Evolutionary conservation across 2,113 vertebrate species (phyloP).

Genomic region (Lathamus discolor): DNA sequence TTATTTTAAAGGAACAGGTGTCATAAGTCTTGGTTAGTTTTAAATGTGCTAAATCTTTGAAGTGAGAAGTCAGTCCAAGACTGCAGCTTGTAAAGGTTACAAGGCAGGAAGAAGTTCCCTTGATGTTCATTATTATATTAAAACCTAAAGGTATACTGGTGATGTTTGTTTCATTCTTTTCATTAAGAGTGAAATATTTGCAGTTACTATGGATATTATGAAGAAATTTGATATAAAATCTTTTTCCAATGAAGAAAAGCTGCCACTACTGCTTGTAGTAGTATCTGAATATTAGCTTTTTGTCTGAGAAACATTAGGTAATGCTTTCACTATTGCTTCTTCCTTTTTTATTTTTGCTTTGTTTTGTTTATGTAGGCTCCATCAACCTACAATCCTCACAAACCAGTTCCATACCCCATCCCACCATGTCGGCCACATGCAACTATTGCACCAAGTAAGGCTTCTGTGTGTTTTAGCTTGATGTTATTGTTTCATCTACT

Average conservation of each 20-base stretch:
- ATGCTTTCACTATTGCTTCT: constrained; percentile 36
- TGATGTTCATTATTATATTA: background rate
- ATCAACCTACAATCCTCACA: constrained; percentile 90
- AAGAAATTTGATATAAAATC: background rate
- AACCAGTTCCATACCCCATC: constrained; percentile 96
- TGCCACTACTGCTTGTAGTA: background rate
- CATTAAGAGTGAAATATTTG: background rate
- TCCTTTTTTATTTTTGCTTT: background rate
- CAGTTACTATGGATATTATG: background rate
- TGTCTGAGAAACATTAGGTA: background rate
- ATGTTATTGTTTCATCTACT: constrained; percentile 2
- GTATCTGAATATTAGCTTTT: background rate
- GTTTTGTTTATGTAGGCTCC: too few species aligned
- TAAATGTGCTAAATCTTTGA: background rate
- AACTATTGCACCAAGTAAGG: constrained; percentile 98
- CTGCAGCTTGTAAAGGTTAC: background rate
- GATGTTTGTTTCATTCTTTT: background rate
- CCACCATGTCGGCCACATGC: constrained; percentile 95
- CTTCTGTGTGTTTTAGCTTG: background rate
- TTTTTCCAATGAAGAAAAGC: background rate
- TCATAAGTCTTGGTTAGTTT: background rate
- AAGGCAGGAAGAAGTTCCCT: background rate
- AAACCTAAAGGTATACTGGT: background rate
- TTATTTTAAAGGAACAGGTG: background rate
- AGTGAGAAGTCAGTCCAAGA: background rate